Evolutionary conservation across 2,888 invertebrate genomes (phyloP), one percentile per base, ranked within the genome.

Genomic region (Anthophora plumipes): DNA sequence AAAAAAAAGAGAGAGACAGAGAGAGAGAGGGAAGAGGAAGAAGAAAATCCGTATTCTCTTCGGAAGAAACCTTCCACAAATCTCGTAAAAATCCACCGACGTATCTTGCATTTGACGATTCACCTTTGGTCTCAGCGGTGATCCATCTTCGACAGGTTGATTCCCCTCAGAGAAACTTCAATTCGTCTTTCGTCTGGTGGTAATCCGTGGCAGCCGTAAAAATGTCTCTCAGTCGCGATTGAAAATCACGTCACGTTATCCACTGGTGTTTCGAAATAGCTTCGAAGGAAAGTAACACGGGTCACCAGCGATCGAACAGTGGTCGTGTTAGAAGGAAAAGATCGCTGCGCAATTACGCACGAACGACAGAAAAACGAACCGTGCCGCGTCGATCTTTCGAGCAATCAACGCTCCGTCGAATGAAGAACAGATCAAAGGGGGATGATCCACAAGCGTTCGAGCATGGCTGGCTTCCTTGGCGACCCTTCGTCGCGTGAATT

Each of bases 261-360:
- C 43, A 14, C 14, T 20, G 20, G 31, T 54, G 60, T 39, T 20
- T 57, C 59, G 31, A 22, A 31, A 70, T 41, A 11, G n/a, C 46
- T 55, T 41, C n/a, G 8, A 60, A n/a, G 31, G 48, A n/a, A 11
- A 17, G 4, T 14, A 25, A 17, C 12, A 48, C 50, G 41, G 48
- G 48, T n/a, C 52, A 68, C 57, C 37, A 46, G 7, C 64, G 63
- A 66, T 80, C 73, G 83, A 80, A 77, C 68, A n/a, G 74, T 77
- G n/a, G 77, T 69, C 66, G 68, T 43, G 67, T 75, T 57, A 73
- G 48, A 39, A 73, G 41, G 74, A 70, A 77, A 54, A 77, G 37
- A 39, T 80, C 72, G 66, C 61, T 25, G 72, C 20, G 66, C 59
- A 37, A 75, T 57, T 64, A 72, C 52, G 66, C 52, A 22, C 14